phyloP scores from a whole-genome alignment of 1,140 invertebrate species.

The Brachionus angularis region DNA sequence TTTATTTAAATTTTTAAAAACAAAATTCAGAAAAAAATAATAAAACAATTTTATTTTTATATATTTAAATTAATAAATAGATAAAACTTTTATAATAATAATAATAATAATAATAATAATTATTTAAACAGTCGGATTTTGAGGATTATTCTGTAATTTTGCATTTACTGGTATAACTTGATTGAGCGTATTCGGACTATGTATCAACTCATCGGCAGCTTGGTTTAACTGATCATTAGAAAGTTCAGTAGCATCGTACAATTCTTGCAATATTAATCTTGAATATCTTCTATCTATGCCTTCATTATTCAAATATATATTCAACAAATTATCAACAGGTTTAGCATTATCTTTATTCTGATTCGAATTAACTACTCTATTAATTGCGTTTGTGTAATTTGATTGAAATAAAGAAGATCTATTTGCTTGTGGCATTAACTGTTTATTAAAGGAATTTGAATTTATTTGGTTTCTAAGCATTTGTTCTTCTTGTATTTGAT shows the following conservation, averaged over 20 bases:
- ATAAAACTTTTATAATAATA: too few species aligned
- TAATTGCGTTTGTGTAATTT: background rate
- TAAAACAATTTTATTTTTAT: too few species aligned
- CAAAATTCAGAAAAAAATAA: too few species aligned
- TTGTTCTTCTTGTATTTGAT: conserved; percentile 9
- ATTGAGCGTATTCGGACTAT: too few species aligned
- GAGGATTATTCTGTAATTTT: too few species aligned
- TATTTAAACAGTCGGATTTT: too few species aligned
- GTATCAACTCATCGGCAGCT: conserved; percentile 28
- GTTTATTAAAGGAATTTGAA: conserved; percentile 14
- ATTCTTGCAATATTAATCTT: conserved; percentile 28
- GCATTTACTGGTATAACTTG: too few species aligned
- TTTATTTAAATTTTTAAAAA: too few species aligned
- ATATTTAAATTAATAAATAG: too few species aligned
- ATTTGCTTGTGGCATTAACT: background rate
- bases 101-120: too few species aligned
- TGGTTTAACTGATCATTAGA: conserved; percentile 31
- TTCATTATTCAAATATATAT: conserved; percentile 41
- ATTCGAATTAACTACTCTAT: background rate
- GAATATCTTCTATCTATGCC: conserved; percentile 39
- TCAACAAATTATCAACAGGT: conserved; percentile 33
- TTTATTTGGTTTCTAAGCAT: conserved; percentile 7
- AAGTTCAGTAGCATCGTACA: conserved; percentile 25
- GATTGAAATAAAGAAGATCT: background rate
- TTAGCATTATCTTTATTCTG: background rate